phyloP scores from a whole-genome alignment of 2,113 vertebrate genomes.

The Suncus etruscus region DNA sequence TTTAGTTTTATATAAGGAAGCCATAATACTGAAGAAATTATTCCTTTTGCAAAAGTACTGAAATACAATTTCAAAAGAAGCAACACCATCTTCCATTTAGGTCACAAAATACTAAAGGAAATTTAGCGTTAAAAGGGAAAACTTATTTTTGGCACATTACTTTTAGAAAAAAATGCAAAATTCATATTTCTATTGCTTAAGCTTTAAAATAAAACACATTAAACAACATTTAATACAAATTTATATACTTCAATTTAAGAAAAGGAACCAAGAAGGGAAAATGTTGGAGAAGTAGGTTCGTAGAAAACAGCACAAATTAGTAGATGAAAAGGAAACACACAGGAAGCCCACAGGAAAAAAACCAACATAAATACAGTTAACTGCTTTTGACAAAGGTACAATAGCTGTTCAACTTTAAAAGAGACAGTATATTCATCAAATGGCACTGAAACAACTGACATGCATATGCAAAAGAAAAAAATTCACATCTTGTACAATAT shows the following conservation, averaged over 20 bases:
- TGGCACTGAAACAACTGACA: slow-evolving; percentile 31
- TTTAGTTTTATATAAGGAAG: neutral
- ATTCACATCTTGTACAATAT: neutral
- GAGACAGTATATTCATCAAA: slow-evolving; percentile 15
- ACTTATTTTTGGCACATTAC: slow-evolving; percentile 18
- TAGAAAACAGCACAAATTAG: slow-evolving; percentile 64
- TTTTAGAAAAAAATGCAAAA: slow-evolving; percentile 45
- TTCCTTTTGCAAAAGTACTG: too few species aligned
- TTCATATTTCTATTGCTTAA: slow-evolving; percentile 44
- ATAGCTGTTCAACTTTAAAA: slow-evolving; percentile 4
- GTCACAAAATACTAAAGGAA: slow-evolving; percentile 54
- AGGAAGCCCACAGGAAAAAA: slow-evolving; percentile 36
- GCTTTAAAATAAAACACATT: slow-evolving; percentile 8
- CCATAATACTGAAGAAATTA: neutral
- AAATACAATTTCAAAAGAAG: neutral
- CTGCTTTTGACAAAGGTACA: slow-evolving; percentile 41
- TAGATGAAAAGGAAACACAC: slow-evolving; percentile 78
- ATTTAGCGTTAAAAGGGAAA: slow-evolving; percentile 20
- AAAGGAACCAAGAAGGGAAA: slow-evolving; percentile 58
- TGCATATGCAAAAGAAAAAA: slow-evolving; percentile 35
- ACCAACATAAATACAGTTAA: slow-evolving; percentile 43
- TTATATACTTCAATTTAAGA: slow-evolving; percentile 68
- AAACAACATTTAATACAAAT: slow-evolving; percentile 53
- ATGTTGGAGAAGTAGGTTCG: neutral
- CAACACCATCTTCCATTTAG: slow-evolving; percentile 37